Evolutionary conservation across 2,113 vertebrate species (phyloP), one percentile per base, ranked within the genome.

Genomic region (Microtus pennsylvanicus): DNA sequence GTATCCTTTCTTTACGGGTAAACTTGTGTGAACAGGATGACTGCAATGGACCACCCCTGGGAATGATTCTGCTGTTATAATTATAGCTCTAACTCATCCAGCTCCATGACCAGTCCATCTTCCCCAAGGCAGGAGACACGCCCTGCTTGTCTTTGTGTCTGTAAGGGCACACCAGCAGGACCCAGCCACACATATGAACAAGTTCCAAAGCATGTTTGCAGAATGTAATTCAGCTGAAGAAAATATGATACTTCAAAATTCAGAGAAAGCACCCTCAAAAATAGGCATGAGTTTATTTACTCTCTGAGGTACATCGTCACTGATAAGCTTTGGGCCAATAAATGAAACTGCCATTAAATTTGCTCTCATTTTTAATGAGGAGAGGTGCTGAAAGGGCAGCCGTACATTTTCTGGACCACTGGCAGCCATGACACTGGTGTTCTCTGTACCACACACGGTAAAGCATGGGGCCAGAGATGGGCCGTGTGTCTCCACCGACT

Each of bases 1-100:
- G 75, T 89, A 61, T 50, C 12, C 30, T 75, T 96, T 96, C 94
- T 69, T 45, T 70, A 89, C 38, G n/a, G 45, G 67, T 86, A 89
- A 89, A 89, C 86, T 58, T 72, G 35, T 12, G 22, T 58, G 86
- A 80, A 17, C 65, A 45, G 65, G 17, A 74, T 87, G 63, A 35
- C 75, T 77, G 22, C 92, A 95, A 80, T 85, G 50, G 6, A 80
- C 72, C 47, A 52, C 70, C 80, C 50, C 17, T 19, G 11, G 52
- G 94, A 91, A 89, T 89, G 7, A 52, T 55, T 96, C 45, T 94
- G 19, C 50, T 81, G 55, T 61, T 82, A 91, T 76, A 42, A 52
- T 89, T 77, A 19, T 58, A 89, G 65, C 45, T 89, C 22, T 22
- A 55, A 69, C 21, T 88, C 7, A 38, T 35, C 74, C 21, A 81